Evolutionary conservation across 2,113 vertebrate species (phyloP), one percentile per base, ranked within the genome.

Genomic region (Holacanthus passer): DNA sequence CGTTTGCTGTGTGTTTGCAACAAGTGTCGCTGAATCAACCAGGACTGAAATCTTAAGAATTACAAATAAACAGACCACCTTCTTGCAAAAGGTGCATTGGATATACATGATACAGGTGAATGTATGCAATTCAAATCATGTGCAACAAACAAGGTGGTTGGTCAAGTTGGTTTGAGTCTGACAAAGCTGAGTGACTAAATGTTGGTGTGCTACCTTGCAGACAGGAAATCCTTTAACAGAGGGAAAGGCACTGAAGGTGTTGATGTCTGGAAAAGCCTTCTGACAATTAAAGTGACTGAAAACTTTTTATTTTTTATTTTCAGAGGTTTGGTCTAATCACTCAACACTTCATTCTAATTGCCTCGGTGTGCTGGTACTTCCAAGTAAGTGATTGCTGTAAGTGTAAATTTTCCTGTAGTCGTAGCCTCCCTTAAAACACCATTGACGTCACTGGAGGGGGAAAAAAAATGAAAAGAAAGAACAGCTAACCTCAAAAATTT

Each of bases 331-430:
- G 50, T 81, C 67, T 14, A 35, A 60, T 53, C 77, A 81, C 85
- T 89, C 83, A 88, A 77, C 53, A 65, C 60, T 85, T 85, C 75
- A 82, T 76, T 86, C 59, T 88, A 88, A 92, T 89, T 92, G 83
- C 86, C 56, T 56, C 22, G 48, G 86, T 88, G 86, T 90, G 83
- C 73, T 69, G 64, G 72, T 82, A 73, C 80, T 90, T 86, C 65
- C 70, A 81, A 79, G 70, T 83, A 83, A 85, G 73, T 86, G 88
- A 92, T 81, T 89, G 82, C 79, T 82, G 82, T 90, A 84, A 82
- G 91, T 90, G 87, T 91, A 89, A 52, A 87, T 90, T 92, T 87
- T 90, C n/a, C 83, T 89, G 60, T 71, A 56, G 69, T 68, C 79
- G 58, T 52, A 53, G 53, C 41, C 77, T 83, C 81, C 67, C 52